A percentile compares a stretch with the other conserved stretches of the same genome.
Conservation (phyloP, 2,888 invertebrate genomes). For the Cerastis leucographa region DNA sequence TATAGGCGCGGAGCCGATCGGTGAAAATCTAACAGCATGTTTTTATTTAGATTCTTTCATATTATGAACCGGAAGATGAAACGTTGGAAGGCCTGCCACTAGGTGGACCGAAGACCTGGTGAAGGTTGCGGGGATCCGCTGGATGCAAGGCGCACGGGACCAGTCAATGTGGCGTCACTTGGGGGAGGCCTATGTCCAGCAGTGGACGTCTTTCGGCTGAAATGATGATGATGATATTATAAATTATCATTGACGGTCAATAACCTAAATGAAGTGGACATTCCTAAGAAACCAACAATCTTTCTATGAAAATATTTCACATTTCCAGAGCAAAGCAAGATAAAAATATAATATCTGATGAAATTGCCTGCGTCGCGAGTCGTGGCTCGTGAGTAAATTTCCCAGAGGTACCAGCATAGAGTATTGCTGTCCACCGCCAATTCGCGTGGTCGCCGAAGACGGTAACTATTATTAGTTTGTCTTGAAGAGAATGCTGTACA, state of each 20-base stretch:
- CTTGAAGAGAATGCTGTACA: neutral
- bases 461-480: conserved; percentile 10
- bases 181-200: too few relatives aligned
- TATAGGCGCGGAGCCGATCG: too few relatives aligned
- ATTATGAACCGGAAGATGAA: too few relatives aligned
- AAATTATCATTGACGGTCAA: neutral
- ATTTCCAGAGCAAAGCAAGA: conserved; percentile 27
- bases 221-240: too few relatives aligned
- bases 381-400: conserved; percentile 57
- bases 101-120: too few relatives aligned
- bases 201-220: too few relatives aligned
- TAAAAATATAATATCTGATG: conserved; percentile 54
- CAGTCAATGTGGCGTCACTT: too few relatives aligned
- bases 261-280: neutral
- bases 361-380: conserved; percentile 53
- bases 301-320: neutral
- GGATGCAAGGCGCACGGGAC: too few relatives aligned
- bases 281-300: neutral
- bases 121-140: too few relatives aligned
- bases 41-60: too few relatives aligned
- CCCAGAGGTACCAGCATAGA: conserved; percentile 60
- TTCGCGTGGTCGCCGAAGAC: conserved; percentile 45
- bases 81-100: too few relatives aligned
- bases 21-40: too few relatives aligned
- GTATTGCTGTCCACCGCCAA: conserved; percentile 57